Evolutionary conservation across 2,888 invertebrate genomes (phyloP).

Genomic region (Entomobrya multifasciata): DNA sequence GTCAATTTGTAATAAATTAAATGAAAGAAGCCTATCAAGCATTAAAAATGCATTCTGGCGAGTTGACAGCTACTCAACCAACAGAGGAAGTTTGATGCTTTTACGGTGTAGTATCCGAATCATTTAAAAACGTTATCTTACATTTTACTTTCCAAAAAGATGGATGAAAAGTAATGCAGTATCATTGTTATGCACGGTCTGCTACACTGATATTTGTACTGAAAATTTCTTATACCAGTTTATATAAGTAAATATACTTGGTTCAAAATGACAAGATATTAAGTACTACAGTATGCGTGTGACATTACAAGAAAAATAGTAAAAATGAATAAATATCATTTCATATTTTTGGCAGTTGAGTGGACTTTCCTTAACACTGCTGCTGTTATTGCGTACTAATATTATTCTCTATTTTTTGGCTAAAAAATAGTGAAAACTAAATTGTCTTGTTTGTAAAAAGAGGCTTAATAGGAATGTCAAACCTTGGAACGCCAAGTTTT

Average conservation of each 20-base stretch:
- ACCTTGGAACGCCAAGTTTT: slow-evolving; percentile 50
- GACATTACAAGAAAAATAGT: not conserved
- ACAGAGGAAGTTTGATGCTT: not conserved
- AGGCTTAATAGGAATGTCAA: slow-evolving; percentile 62
- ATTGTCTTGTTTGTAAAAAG: not conserved
- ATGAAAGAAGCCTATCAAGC: slow-evolving; percentile 48
- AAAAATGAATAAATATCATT: not conserved
- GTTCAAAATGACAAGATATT: too few relatives aligned
- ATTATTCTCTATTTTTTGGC: not conserved
- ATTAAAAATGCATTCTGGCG: slow-evolving; percentile 13
- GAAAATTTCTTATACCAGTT: not conserved
- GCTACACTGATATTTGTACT: not conserved
- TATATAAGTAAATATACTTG: not conserved
- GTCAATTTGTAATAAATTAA: slow-evolving; percentile 64
- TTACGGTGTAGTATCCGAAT: not conserved
- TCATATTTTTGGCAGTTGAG: too few relatives aligned
- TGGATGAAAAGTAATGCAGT: not conserved
- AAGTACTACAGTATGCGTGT: too few relatives aligned
- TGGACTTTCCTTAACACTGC: not conserved
- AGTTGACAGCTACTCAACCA: slow-evolving; percentile 32
- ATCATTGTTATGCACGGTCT: not conserved
- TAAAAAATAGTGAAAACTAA: slow-evolving; percentile 6
- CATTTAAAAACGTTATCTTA: not conserved
- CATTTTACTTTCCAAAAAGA: not conserved
- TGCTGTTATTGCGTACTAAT: not conserved